Evolutionary conservation across 2,113 vertebrate genomes (phyloP).

Genomic region (Larimichthys polyactis): DNA sequence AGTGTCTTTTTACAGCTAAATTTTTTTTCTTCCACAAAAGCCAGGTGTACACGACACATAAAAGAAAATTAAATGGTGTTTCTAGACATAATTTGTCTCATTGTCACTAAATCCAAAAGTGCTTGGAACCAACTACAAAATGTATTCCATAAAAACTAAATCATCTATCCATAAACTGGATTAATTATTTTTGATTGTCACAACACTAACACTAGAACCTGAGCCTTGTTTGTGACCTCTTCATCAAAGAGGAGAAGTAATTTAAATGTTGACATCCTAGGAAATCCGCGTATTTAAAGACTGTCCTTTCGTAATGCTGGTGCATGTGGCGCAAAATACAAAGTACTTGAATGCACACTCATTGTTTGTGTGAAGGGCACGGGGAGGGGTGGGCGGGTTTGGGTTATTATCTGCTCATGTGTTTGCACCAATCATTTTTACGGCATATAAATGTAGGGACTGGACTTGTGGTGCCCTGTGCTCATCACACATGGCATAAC

Average conservation of each 20-base stretch:
- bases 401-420: conserved; percentile 14
- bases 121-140: conserved; percentile 74
- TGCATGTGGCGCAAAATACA: conserved; percentile 34
- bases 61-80: conserved; percentile 61
- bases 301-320: conserved; percentile 63
- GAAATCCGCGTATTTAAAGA: conserved; percentile 32
- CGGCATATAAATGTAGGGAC: conserved; percentile 83
- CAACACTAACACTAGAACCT: conserved; percentile 72
- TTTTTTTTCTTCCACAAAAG: conserved; percentile 42
- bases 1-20: conserved; percentile 57
- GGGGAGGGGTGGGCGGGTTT: neutral
- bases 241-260: conserved; percentile 51
- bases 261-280: conserved; percentile 52
- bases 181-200: conserved; percentile 70
- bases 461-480: conserved; percentile 76
- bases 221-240: conserved; percentile 71
- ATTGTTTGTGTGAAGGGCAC: conserved; percentile 2
- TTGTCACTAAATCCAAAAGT: conserved; percentile 78
- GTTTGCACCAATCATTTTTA: conserved; percentile 43
- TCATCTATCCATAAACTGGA: conserved; percentile 48
- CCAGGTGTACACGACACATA: conserved; percentile 62
- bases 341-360: conserved; percentile 52
- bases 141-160: conserved; percentile 60
- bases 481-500: conserved; percentile 80
- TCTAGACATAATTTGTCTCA: conserved; percentile 62